Evolutionary conservation across 2,888 invertebrate species (phyloP).

Genomic region (Metacarcinus magister): DNA sequence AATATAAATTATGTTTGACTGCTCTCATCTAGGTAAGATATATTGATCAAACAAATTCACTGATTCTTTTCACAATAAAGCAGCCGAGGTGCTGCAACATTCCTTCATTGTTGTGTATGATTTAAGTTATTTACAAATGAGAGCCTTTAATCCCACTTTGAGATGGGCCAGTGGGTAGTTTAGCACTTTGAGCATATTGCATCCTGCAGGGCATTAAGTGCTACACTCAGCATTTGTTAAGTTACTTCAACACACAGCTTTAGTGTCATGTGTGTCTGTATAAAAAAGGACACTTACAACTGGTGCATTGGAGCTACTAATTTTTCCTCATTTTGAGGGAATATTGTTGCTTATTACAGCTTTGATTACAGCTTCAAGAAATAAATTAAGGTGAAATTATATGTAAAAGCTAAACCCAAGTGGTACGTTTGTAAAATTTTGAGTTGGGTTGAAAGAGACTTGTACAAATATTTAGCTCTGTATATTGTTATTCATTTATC

Average conservation of each 20-base stretch:
- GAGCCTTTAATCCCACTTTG: conserved; percentile 4
- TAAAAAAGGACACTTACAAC: background rate
- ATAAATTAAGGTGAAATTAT: background rate
- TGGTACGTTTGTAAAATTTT: background rate
- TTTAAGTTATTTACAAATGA: conserved; percentile 40
- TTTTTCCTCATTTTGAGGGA: conserved; percentile 11
- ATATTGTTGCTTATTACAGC: background rate
- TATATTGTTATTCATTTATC: conserved; percentile 26
- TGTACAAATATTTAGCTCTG: conserved; percentile 29
- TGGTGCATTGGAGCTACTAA: conserved; percentile 46
- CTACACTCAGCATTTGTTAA: conserved; percentile 38
- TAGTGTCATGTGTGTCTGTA: background rate
- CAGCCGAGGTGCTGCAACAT: conserved; percentile 32
- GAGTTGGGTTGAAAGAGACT: background rate
- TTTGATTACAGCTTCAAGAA: background rate
- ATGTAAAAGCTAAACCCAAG: background rate
- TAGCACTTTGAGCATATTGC: conserved; percentile 56
- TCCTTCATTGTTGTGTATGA: conserved; percentile 39
- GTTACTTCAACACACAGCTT: background rate
- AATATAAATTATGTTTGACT: background rate
- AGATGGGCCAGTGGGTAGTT: background rate
- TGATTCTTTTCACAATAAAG: background rate
- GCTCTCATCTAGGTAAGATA: conserved; percentile 34
- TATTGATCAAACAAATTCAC: background rate
- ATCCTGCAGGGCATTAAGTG: conserved; percentile 64